Percentiles rank a stretch among this genome's conserved stretches.
Evolutionary conservation across 2,797 vertebrate species (phyloP).

Genomic region (Novumbra hubbsi): DNA sequence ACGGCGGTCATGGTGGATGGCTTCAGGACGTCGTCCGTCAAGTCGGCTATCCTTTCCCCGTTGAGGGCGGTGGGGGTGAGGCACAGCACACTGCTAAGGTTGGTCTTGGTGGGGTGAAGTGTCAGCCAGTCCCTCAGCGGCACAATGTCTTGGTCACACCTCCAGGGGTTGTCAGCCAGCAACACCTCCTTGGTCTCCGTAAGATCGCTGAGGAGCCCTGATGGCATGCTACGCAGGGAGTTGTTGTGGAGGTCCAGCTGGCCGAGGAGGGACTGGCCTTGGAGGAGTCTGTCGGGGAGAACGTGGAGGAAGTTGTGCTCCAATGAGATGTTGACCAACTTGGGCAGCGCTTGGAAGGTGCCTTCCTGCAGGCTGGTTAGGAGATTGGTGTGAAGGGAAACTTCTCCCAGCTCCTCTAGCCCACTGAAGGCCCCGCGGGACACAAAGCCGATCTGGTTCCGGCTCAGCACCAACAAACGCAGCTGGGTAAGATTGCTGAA

Average conservation of each 20-base stretch:
- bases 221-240: slow-evolving; percentile 76
- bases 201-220: slow-evolving; percentile 75
- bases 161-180: slow-evolving; percentile 89
- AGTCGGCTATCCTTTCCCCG: slow-evolving; percentile 61
- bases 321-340: slow-evolving; percentile 86
- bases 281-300: slow-evolving; percentile 76
- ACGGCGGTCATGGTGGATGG: slow-evolving; percentile 22
- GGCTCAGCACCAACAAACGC: slow-evolving; percentile 84
- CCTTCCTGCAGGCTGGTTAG: slow-evolving; percentile 73
- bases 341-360: slow-evolving; percentile 75
- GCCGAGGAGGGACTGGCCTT: slow-evolving; percentile 62
- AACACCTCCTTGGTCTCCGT: slow-evolving; percentile 68
- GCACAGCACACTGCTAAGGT: slow-evolving; percentile 74
- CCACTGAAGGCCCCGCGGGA: slow-evolving; percentile 79
- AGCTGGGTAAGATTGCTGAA: slow-evolving; percentile 83
- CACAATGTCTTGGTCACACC: slow-evolving; percentile 81
- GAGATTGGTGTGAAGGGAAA: slow-evolving; percentile 86
- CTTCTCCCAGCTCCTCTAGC: slow-evolving; percentile 76
- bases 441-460: slow-evolving; percentile 79
- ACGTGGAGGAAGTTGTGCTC: slow-evolving; percentile 81
- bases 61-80: slow-evolving; percentile 62
- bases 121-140: slow-evolving; percentile 82
- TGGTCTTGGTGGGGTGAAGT: slow-evolving; percentile 69
- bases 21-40: slow-evolving; percentile 54
- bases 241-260: slow-evolving; percentile 86